Base-by-base conservation (phyloP, 2,113 vertebrate species). In the Strix aluco region DNA sequence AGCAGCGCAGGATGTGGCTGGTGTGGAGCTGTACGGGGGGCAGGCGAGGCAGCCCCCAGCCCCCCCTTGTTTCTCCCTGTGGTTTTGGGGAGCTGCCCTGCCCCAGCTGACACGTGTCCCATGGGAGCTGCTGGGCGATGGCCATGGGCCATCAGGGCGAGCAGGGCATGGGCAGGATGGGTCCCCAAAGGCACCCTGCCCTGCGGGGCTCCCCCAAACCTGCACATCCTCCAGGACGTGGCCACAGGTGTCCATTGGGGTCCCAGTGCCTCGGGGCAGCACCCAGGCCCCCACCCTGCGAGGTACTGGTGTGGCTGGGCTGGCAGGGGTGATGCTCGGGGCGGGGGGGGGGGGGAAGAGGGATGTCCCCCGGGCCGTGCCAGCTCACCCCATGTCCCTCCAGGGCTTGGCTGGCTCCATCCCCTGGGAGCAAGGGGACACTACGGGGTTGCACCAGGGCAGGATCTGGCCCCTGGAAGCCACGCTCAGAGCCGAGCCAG, bases 11-110 rank as follows among this genome's bases (percentile, higher is more conserved):
- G 78, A 61, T 5, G 21, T 5, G 25, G 52, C 17, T 1, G 0
- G 17, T 1, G 3, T 2, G 4, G 18, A 46, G 15, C 67, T 1
- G 1, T 2, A 5, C 0, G 0, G 18, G n/a, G 34, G 34, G 12
- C 18, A 34, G 69, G 32, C 1, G 4, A 46, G 12, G 25, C 38
- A 69, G 25, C 29, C 12, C 23, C 16, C 9, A 19, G 46, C 23
- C 52, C 3, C 36, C 11, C 15, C 0, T 12, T 4, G 0, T 10
- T 7, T 42, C 19, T 70, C 36, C 17, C 19, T 7, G 13, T 30
- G 58, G 6, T 57, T 90, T 29, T 3, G 32, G 63, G 81, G 69
- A 59, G 25, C 44, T 88, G 47, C 30, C 32, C 32, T 65, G 27
- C 20, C 47, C 65, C 75, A 52, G 42, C 13, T 3, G 3, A 63